Conservation (phyloP, 2,888 invertebrate genomes). For the Acanthococcus lagerstroemiae region DNA sequence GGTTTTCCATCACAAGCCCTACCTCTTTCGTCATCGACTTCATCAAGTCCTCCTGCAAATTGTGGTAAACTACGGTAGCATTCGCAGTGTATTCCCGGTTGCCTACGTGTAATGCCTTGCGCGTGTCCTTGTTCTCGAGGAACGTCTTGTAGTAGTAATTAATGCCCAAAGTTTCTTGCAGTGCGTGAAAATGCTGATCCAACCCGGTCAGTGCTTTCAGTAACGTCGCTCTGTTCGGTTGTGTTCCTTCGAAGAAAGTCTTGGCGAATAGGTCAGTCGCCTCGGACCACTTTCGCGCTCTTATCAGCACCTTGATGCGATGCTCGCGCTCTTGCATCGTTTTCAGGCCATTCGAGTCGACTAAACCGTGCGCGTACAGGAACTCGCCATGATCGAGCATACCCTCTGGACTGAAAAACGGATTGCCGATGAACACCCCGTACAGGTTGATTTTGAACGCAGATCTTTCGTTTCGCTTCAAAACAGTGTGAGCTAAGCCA, state of each 20-base stretch:
- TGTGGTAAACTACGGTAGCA: constrained; percentile 50
- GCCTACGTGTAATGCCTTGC: constrained; percentile 35
- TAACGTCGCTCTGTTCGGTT: constrained; percentile 1
- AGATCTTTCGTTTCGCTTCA: constrained; percentile 42
- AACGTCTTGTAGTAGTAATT: not conserved
- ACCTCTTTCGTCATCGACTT: constrained; percentile 65
- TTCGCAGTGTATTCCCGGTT: not conserved
- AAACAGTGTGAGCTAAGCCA: constrained; percentile 47
- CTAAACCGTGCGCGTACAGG: constrained; percentile 46
- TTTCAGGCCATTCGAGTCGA: constrained; percentile 38
- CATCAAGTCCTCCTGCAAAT: constrained; percentile 67
- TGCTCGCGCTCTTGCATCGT: constrained; percentile 37
- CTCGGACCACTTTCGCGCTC: constrained; percentile 37
- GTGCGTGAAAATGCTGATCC: constrained; percentile 33
- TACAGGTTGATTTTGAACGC: constrained; percentile 43
- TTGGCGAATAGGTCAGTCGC: constrained; percentile 40
- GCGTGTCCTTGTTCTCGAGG: constrained; percentile 9
- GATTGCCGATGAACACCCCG: constrained; percentile 49
- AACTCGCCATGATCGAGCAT: constrained; percentile 45
- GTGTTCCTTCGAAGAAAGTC: constrained; percentile 31
- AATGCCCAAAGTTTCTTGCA: not conserved
- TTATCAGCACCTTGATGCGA: constrained; percentile 37
- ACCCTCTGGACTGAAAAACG: constrained; percentile 46
- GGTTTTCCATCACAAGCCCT: constrained; percentile 52
- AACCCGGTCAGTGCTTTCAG: constrained; percentile 33